Conservation (phyloP, 2,888 invertebrate genomes). For the Cyclophora punctaria region DNA sequence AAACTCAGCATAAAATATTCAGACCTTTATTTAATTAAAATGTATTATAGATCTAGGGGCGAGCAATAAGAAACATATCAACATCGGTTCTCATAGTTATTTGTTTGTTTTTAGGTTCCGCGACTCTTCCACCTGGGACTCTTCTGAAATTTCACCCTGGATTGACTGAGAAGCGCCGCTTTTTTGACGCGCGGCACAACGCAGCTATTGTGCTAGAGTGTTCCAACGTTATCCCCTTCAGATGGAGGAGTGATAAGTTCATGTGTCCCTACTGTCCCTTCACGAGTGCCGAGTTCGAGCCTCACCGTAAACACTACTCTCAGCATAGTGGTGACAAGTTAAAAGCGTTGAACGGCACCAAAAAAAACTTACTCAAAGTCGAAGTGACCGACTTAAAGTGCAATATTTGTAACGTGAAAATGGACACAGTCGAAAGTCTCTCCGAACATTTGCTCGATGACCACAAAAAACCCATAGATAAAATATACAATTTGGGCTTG, state of each 20-base stretch:
- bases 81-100: slow-evolving; percentile 30
- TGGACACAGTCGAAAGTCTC: slow-evolving; percentile 35
- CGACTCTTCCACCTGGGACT: slow-evolving; percentile 27
- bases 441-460: slow-evolving; percentile 38
- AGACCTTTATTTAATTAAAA: too few species aligned
- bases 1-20: too few species aligned
- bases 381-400: slow-evolving; percentile 49
- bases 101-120: slow-evolving; percentile 57
- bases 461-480: slow-evolving; percentile 41
- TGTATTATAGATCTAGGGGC: slow-evolving; percentile 9
- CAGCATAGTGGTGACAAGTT: background rate
- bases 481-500: slow-evolving; percentile 40
- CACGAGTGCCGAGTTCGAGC: slow-evolving; percentile 45
- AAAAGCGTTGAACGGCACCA: background rate
- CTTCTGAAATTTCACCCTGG: slow-evolving; percentile 26
- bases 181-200: slow-evolving; percentile 52
- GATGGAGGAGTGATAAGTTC: slow-evolving; percentile 51
- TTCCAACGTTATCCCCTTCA: slow-evolving; percentile 57
- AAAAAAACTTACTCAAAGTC: slow-evolving; percentile 33
- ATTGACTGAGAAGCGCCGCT: too few species aligned
- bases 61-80: background rate
- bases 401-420: slow-evolving; percentile 34
- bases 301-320: slow-evolving; percentile 39
- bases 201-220: slow-evolving; percentile 53
- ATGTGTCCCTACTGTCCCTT: slow-evolving; percentile 47